Base-by-base conservation (phyloP, 64 coral and sea anemone genomes). In the Hydrozoanthus tunicans region DNA sequence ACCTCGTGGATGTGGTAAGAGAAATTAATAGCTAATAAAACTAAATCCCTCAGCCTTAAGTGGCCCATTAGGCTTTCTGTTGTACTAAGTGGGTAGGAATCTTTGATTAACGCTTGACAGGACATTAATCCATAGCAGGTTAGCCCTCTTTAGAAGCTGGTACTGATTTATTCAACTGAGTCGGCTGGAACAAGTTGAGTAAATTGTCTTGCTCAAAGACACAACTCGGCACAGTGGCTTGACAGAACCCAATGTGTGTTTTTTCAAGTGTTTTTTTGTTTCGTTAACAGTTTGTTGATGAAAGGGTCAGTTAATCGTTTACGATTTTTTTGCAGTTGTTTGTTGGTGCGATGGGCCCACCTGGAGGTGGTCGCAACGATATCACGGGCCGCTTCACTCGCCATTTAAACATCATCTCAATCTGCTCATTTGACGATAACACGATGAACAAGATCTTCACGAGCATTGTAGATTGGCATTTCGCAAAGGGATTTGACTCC, bases 391-490 rank as follows among this genome's bases (percentile, higher is more conserved):
- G 97, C 4, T 99, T 99, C 14, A 92, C 93, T 9, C 94, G 97
- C 6, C 97, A 99, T 23, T 57, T 91, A 27, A 99, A 99, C 77
- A 91, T 99, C 61, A 95, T 99, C 66, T 99, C 93, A 9, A 99
- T 99, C 85, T 92, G 95, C 60, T 95, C 94, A 65, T 99, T 99
- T 91, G 97, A 99, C 70, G 97, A 99, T 72, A 99, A 99, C 92
- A 99, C 97, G 32, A 93, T 99, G 89, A 99, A 84, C 14, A 99
- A 91, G 70, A 99, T 99, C 62, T 99, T 99, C 79, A 99, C 97
- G 9, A 94, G 90, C 74, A 99, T 99, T 15, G 97, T 93, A 64
- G 97, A 99, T 85, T 99, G 97, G 97, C 97, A 99, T 80, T 99
- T 99, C 85, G 97, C 97, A 11, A 99, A 99, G 79, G 97, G 97